A percentile compares a stretch with the other conserved stretches of the same genome.
Conservation (phyloP, 2,888 invertebrate species). For the Cerceris rybyensis region DNA sequence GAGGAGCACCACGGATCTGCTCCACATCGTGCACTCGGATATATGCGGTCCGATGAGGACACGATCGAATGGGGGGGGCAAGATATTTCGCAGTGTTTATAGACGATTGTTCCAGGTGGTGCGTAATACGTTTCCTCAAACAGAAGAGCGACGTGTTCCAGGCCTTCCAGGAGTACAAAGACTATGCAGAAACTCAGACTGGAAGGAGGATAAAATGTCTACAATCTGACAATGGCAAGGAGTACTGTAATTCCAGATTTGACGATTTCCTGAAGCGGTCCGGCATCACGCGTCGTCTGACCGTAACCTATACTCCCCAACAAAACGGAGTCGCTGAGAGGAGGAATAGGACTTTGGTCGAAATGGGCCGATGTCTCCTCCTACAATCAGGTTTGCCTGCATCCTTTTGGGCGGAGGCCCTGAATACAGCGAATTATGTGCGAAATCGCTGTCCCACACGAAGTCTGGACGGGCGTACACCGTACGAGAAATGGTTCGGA, state of each 20-base stretch:
- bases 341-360: slow-evolving; percentile 70
- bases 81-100: slow-evolving; percentile 65
- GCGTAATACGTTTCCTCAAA: slow-evolving; percentile 58
- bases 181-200: slow-evolving; percentile 42
- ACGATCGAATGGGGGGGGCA: slow-evolving; percentile 55
- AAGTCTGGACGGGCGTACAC: neutral
- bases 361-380: slow-evolving; percentile 67
- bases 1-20: slow-evolving; percentile 7
- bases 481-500: slow-evolving; percentile 21
- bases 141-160: slow-evolving; percentile 29
- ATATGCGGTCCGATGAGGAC: slow-evolving; percentile 29
- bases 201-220: slow-evolving; percentile 40
- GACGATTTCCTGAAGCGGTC: neutral
- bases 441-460: slow-evolving; percentile 19
- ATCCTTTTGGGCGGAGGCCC: slow-evolving; percentile 8
- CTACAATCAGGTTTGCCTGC: slow-evolving; percentile 52
- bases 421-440: slow-evolving; percentile 10
- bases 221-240: neutral
- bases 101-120: slow-evolving; percentile 63
- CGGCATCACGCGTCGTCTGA: neutral
- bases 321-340: slow-evolving; percentile 73
- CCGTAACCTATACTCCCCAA: neutral
- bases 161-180: slow-evolving; percentile 41
- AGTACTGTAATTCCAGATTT: slow-evolving; percentile 2
- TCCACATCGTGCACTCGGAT: slow-evolving; percentile 60